Evolutionary conservation across 37 sponge, comb jelly and placozoan species (phyloP).

Genomic region (Dysidea cf. avara): DNA sequence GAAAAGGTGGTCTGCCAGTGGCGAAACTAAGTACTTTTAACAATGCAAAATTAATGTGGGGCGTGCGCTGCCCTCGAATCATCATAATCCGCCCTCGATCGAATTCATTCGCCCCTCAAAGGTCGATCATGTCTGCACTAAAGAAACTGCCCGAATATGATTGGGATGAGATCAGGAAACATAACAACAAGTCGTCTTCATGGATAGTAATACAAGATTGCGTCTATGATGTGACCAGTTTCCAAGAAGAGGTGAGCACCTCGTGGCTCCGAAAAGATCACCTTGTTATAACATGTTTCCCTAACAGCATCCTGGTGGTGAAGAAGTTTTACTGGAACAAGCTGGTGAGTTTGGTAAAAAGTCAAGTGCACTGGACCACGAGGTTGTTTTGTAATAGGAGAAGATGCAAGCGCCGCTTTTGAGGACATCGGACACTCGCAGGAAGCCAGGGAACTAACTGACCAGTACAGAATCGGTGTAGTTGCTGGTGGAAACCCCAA

Average conservation of each 20-base stretch:
- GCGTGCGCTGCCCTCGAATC: too few relatives aligned
- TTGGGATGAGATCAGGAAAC: slow-evolving; percentile 77
- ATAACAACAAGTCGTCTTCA: slow-evolving; percentile 40
- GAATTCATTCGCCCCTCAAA: too few relatives aligned
- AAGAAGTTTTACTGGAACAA: slow-evolving; percentile 88
- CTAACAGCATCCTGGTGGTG: slow-evolving; percentile 92
- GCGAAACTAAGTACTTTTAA: too few relatives aligned
- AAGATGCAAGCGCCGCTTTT: slow-evolving; percentile 87
- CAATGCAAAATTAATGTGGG: too few relatives aligned
- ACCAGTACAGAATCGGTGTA: slow-evolving; percentile 55
- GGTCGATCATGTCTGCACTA: too few relatives aligned
- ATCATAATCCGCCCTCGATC: too few relatives aligned
- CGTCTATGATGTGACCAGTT: slow-evolving; percentile 93
- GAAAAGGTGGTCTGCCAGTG: too few relatives aligned
- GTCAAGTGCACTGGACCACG: not conserved
- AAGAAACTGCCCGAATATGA: slow-evolving; percentile 35
- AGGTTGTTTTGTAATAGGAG: slow-evolving; percentile 18
- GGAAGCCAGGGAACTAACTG: slow-evolving; percentile 77
- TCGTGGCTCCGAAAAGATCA: too few relatives aligned
- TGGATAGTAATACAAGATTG: slow-evolving; percentile 91
- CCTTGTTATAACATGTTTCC: not conserved
- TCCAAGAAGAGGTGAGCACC: slow-evolving; percentile 81
- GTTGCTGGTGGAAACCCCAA: slow-evolving; percentile 15
- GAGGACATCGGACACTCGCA: slow-evolving; percentile 91
- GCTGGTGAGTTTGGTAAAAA: slow-evolving; percentile 59